phyloP scores from a whole-genome alignment of 2,888 invertebrate genomes.

The Podotricha telesiphe region DNA sequence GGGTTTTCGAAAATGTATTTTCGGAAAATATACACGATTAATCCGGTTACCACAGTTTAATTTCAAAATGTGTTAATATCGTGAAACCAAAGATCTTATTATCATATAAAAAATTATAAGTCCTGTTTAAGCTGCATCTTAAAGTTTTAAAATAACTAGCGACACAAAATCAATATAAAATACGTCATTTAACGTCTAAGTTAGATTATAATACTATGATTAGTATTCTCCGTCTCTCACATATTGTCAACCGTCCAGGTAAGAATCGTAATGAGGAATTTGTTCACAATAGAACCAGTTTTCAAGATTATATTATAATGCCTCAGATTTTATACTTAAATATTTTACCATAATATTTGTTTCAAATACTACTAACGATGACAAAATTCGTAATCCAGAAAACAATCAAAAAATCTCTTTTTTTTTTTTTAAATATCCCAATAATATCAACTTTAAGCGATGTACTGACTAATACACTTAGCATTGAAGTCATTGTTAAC shows the following conservation, averaged over 20 bases:
- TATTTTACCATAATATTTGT: background rate
- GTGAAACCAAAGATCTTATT: no score
- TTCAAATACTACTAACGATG: background rate
- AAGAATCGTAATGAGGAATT: constrained; percentile 42
- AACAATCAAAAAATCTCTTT: background rate
- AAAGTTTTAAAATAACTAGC: background rate
- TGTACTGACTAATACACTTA: constrained; percentile 33
- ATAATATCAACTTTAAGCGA: background rate
- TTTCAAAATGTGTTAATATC: no score
- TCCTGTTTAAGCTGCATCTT: background rate
- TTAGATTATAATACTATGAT: background rate
- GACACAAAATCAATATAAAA: background rate
- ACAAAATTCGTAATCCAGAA: background rate
- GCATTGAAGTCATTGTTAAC: constrained; percentile 52
- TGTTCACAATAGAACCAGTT: constrained; percentile 11
- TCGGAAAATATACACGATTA: no score
- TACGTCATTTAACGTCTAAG: background rate
- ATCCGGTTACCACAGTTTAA: no score
- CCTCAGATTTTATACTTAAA: background rate
- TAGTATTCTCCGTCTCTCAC: constrained; percentile 7
- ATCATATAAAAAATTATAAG: no score
- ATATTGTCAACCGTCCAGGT: constrained; percentile 6
- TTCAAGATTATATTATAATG: background rate
- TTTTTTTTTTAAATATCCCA: background rate
- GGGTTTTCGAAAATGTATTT: no score